Conservation (phyloP, 2,888 invertebrate species). For the Cephus runcator region DNA sequence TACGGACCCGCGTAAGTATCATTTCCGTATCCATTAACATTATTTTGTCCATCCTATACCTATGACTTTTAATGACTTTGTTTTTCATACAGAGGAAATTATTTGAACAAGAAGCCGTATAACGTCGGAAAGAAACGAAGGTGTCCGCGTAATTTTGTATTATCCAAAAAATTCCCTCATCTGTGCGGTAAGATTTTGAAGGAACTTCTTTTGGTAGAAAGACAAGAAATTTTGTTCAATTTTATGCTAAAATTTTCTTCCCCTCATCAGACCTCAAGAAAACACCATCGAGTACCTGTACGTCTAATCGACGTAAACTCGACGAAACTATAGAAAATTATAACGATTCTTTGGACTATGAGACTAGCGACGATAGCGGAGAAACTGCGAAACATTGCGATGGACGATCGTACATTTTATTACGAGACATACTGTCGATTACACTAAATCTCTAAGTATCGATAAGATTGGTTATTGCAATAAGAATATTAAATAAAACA, state of each 20-base stretch:
- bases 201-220: background rate
- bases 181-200: constrained; percentile 23
- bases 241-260: background rate
- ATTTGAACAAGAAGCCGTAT: constrained; percentile 16
- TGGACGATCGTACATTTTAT: too few relatives aligned
- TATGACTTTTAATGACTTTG: background rate
- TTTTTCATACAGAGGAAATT: constrained; percentile 19
- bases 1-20: constrained; percentile 61
- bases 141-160: constrained; percentile 12
- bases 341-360: background rate
- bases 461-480: too few relatives aligned
- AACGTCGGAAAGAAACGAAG: constrained; percentile 8
- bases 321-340: background rate
- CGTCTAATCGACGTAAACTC: background rate
- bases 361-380: background rate
- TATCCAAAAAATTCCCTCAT: constrained; percentile 19
- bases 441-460: too few relatives aligned
- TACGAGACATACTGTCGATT: too few relatives aligned
- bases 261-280: constrained; percentile 7
- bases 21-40: background rate
- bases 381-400: background rate
- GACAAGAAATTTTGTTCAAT: background rate
- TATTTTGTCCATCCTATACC: background rate
- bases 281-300: constrained; percentile 8
- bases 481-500: background rate